Evolutionary conservation across 2,888 invertebrate species (phyloP).

Genomic region (Anthoptus insignis): DNA sequence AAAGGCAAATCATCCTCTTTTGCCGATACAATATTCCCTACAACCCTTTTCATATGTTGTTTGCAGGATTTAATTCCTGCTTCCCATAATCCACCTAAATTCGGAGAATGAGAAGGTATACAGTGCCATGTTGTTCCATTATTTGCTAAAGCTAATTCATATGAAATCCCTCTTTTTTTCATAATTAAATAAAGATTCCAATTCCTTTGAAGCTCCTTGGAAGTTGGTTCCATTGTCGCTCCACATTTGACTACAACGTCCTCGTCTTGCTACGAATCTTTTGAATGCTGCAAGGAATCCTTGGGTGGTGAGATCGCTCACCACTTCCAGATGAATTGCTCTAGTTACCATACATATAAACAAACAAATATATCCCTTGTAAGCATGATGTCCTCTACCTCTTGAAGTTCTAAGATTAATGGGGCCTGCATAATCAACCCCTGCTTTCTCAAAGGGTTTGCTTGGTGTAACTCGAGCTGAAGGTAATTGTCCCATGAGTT

Average conservation of each 20-base stretch:
- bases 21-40: conserved; percentile 29
- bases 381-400: conserved; percentile 30
- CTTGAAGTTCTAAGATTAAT: too few relatives aligned
- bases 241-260: conserved; percentile 25
- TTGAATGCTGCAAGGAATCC: conserved; percentile 38
- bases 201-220: neutral
- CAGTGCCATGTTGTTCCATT: neutral
- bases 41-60: neutral
- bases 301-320: conserved; percentile 42
- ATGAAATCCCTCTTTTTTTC: neutral
- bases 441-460: neutral
- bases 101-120: conserved; percentile 5
- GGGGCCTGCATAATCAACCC: too few relatives aligned
- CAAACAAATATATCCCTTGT: conserved; percentile 34
- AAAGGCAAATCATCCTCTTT: conserved; percentile 34
- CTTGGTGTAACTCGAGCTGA: conserved; percentile 4
- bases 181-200: neutral
- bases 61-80: neutral
- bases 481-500: conserved; percentile 15
- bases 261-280: conserved; percentile 19
- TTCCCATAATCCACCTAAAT: neutral
- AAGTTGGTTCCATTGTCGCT: conserved; percentile 44
- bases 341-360: conserved; percentile 21
- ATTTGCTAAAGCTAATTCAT: neutral
- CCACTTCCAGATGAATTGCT: conserved; percentile 12